phyloP scores from a whole-genome alignment of 1,140 invertebrate genomes.

The Vanessa tameamea region DNA sequence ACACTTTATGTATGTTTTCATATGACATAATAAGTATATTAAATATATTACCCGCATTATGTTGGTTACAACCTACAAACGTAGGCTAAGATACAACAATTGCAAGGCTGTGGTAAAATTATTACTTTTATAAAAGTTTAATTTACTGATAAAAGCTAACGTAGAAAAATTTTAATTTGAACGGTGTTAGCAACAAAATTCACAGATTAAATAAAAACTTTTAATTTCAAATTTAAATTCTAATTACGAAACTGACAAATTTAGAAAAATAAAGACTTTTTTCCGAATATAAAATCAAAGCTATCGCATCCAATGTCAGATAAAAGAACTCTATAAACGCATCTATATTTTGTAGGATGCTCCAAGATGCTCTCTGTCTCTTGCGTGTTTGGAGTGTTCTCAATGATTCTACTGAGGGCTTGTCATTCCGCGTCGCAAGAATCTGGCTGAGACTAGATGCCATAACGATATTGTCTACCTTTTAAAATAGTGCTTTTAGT shows the following conservation, averaged over 20 bases:
- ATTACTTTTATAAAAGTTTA: no score
- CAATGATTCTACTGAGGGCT: slow-evolving; percentile 48
- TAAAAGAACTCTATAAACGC: slow-evolving; percentile 12
- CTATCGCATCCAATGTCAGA: background rate
- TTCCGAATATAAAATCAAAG: background rate
- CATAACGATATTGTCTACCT: slow-evolving; percentile 17
- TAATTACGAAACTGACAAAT: no score
- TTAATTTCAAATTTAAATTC: no score
- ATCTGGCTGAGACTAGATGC: slow-evolving; percentile 42
- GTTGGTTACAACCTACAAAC: no score
- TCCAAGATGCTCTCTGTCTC: slow-evolving; percentile 43
- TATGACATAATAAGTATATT: background rate
- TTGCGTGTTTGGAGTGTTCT: slow-evolving; percentile 51
- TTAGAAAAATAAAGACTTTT: no score
- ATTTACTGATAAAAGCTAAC: no score
- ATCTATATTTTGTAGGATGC: slow-evolving; percentile 54
- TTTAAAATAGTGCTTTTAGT: slow-evolving; percentile 4
- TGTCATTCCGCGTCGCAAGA: slow-evolving; percentile 57
- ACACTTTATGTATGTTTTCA: background rate
- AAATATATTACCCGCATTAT: background rate
- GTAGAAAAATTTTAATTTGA: no score
- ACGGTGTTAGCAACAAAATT: no score
- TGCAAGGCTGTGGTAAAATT: no score
- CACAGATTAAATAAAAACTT: no score
- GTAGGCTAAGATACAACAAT: no score